Base-by-base conservation (phyloP, 1,140 invertebrate genomes). In the Hetaerina americana region DNA sequence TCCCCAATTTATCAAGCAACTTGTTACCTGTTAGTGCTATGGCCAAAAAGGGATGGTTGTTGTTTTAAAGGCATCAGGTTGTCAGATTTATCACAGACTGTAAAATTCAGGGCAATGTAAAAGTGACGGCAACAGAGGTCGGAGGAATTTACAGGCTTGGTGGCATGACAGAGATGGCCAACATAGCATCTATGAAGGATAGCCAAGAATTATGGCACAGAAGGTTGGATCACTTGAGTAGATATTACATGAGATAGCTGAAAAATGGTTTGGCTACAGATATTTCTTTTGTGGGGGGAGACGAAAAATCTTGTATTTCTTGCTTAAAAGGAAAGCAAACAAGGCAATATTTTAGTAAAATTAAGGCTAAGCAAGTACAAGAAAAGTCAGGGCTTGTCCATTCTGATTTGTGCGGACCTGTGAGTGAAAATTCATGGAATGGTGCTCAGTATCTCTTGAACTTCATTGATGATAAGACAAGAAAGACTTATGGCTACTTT, bases 401-500 rank as follows among this genome's bases (percentile, higher is more conserved):
- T 40, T 40, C 31, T 40, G 31, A 40, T 40, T 8, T 40, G 6
- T 40, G 31, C 18, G 31, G 31, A 40, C 31, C 31, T 18, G 18
- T 40, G 31, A 40, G 31, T 40, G 3, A 40, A 40, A 18, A 40
- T 6, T 8, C 6, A 8, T 40, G 31, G 31, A 18, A 18, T 40
- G 31, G 31, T 8, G 31, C 31, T 8, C 6, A 18, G 18, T 18
- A 40, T 40, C 6, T 40, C 6, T 18, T 40, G 31, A 40, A 6
- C 18, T 73, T 79, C 24, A 77, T 74, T 18, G 78, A 80, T 72
- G 75, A 79, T 27, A 74, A 68, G 27, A 72, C 72, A 5, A 66
- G 74, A 66, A 77, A 76, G 69, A 66, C 71, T 1, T 40, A 40
- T 18, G 6, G 6, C n/a, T n/a, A n/a, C n/a, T n/a, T n/a, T 8